Evolutionary conservation across 2,113 vertebrate species (phyloP), one percentile per base, ranked within the genome.

Genomic region (Scomber scombrus): DNA sequence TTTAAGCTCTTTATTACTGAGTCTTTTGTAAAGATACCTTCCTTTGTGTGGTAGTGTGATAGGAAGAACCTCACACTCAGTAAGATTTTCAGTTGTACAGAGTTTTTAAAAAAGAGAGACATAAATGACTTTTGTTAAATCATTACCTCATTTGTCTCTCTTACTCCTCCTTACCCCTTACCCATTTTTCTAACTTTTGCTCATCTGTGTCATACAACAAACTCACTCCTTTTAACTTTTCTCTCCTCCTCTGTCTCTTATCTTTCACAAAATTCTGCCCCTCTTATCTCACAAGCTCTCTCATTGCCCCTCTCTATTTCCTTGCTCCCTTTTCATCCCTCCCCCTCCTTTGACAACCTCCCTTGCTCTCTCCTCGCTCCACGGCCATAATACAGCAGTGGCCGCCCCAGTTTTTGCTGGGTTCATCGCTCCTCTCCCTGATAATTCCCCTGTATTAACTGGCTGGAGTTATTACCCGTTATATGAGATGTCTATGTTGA

Each of bases 401-500:
- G 72, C 62, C 26, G 29, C 54, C 82, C 72, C 26, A 78, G 82
- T 92, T 92, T 95, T 89, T 84, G 89, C 90, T 75, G 82, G 93
- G 93, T 93, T 96, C 92, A 91, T 93, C 87, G 89, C 92, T 90
- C 81, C 84, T 85, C 87, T 94, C 89, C 91, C 84, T 92, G 94
- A 92, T 95, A 95, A 96, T 95, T 95, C 92, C 90, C 85, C 90
- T 91, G 86, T 92, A 93, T 95, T 93, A 95, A 93, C 94, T 95
- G 95, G 93, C 93, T 95, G 93, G 90, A 95, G 95, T 97, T 97
- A 97, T 97, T 97, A 96, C 92, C 95, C 95, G 95, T 96, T 95
- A 94, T 96, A 95, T 84, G 94, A 96, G 96, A 92, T 90, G 95
- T 96, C 95, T 96, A 93, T 95, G 96, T 96, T 95, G 96, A 96